phyloP scores from a whole-genome alignment of 30 jellyfish, hydroid and myxozoan genomes.

The Sanderia malayensis region DNA sequence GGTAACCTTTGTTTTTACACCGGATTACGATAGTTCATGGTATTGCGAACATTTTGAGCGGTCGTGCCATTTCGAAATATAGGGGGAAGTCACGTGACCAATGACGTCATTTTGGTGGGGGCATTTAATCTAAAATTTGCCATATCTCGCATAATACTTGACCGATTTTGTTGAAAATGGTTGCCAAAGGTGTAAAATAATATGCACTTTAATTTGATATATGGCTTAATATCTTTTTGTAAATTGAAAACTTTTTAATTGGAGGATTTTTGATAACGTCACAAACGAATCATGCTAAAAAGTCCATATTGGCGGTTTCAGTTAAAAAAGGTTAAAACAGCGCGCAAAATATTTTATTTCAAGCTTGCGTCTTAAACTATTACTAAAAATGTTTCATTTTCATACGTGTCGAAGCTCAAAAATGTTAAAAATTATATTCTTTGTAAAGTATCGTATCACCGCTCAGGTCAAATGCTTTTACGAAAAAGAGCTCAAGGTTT shows the following conservation, averaged over 20 bases:
- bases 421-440: too few species aligned
- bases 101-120: constrained; percentile 12
- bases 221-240: neutral
- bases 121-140: neutral
- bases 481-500: neutral
- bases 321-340: neutral
- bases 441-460: neutral
- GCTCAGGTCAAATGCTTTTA: neutral
- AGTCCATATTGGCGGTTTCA: neutral
- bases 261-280: too few species aligned
- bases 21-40: neutral
- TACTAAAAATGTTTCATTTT: too few species aligned
- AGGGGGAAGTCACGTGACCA: constrained; percentile 8
- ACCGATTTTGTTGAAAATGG: neutral
- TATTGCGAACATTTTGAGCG: constrained; percentile 7
- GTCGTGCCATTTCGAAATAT: constrained; percentile 17
- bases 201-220: neutral
- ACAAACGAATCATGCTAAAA: too few species aligned
- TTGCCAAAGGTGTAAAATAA: neutral
- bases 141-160: neutral
- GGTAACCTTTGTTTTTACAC: neutral
- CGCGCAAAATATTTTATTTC: neutral
- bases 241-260: neutral
- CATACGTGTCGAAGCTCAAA: neutral
- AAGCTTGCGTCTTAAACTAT: neutral